These are phyloP conservation scores for Antennarius striatus DNA, from an alignment of 2,113 vertebrate species.

Conservation along the genomic window DNA sequence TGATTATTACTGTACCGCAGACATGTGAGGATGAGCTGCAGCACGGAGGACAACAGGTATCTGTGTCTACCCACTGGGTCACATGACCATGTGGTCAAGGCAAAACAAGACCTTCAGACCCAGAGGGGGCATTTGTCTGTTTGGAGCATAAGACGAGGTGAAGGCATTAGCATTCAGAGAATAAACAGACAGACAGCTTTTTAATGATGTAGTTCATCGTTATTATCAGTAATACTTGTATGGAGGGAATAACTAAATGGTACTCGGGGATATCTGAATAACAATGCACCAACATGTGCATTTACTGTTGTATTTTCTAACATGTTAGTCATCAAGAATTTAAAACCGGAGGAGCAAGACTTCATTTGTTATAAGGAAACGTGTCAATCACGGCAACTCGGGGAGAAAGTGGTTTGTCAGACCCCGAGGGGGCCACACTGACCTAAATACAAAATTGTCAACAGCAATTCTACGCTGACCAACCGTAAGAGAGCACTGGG, in stretches of 20 bases:
- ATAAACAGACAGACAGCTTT: slow-evolving; percentile 2
- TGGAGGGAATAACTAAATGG: slow-evolving; percentile 25
- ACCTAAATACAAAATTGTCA: slow-evolving; percentile 82
- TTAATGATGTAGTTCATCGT: not conserved
- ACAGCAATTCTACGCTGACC: slow-evolving; percentile 71
- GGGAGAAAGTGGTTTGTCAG: slow-evolving; percentile 77
- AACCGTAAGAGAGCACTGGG: slow-evolving; percentile 47
- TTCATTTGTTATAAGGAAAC: slow-evolving; percentile 74
- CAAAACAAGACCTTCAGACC: slow-evolving; percentile 52
- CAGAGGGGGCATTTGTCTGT: slow-evolving; percentile 41
- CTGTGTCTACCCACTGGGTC: slow-evolving; percentile 25
- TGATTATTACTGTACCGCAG: slow-evolving; percentile 57
- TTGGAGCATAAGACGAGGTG: slow-evolving; percentile 9
- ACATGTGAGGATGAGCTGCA: slow-evolving; percentile 22
- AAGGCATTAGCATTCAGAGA: slow-evolving; percentile 15
- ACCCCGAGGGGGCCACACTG: slow-evolving; percentile 78
- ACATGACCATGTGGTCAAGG: slow-evolving; percentile 32
- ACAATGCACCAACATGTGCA: slow-evolving; percentile 48
- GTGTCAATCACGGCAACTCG: slow-evolving; percentile 78
- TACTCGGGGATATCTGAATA: slow-evolving; percentile 39
- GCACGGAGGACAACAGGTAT: slow-evolving; percentile 57
- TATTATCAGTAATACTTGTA: not conserved
- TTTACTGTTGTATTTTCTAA: slow-evolving; percentile 70
- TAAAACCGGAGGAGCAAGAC: slow-evolving; percentile 73
- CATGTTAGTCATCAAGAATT: slow-evolving; percentile 77